Conservation (phyloP, 2,888 invertebrate genomes). For the Troides helena region DNA sequence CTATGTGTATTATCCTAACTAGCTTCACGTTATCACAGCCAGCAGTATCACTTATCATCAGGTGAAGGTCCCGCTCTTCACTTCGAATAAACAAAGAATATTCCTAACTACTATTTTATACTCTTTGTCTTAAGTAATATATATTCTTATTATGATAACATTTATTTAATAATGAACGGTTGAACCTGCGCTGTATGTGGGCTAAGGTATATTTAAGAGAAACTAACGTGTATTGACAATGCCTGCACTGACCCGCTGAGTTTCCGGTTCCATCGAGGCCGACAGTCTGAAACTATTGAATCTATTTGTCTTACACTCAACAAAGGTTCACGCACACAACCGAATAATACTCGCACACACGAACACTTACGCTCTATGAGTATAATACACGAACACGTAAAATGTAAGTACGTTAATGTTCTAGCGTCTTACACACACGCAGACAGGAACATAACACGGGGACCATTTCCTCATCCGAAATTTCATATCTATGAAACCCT, state of each 20-base stretch:
- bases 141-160: too few relatives aligned
- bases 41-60: too few relatives aligned
- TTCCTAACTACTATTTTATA: too few relatives aligned
- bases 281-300: slow-evolving; percentile 60
- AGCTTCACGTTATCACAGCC: too few relatives aligned
- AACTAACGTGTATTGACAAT: slow-evolving; percentile 3
- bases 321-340: slow-evolving; percentile 25
- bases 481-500: slow-evolving; percentile 26
- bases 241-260: slow-evolving; percentile 48
- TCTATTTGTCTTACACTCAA: slow-evolving; percentile 56
- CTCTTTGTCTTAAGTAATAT: too few relatives aligned
- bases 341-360: slow-evolving; percentile 30
- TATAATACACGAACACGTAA: background rate
- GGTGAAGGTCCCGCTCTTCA: too few relatives aligned
- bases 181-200: background rate
- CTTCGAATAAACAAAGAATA: too few relatives aligned
- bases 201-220: background rate
- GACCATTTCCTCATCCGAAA: slow-evolving; percentile 12
- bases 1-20: too few relatives aligned
- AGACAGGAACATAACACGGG: slow-evolving; percentile 22
- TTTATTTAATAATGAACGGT: background rate
- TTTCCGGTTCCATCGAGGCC: slow-evolving; percentile 57
- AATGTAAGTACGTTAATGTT: background rate
- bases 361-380: slow-evolving; percentile 26
- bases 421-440: background rate